A percentile compares a stretch with the other conserved stretches of the same genome.
Conservation (phyloP, 64 coral and sea anemone genomes). For the Montipora foliosa region DNA sequence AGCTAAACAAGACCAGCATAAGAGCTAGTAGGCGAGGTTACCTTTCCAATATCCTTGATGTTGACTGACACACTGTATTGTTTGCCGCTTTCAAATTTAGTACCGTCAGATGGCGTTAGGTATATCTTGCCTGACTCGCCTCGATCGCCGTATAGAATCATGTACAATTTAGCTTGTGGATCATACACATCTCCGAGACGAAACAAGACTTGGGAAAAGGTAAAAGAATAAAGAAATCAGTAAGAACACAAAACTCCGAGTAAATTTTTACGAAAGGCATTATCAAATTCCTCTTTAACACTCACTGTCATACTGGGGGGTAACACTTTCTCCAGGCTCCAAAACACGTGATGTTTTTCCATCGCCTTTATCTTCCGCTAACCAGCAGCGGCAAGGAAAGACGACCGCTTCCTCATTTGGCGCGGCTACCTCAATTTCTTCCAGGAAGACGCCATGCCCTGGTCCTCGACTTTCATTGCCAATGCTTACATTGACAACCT, state of each 20-base stretch:
- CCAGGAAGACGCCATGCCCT: slow-evolving; percentile 83
- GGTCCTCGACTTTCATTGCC: slow-evolving; percentile 94
- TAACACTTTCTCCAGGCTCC: slow-evolving; percentile 67
- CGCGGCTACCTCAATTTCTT: slow-evolving; percentile 82
- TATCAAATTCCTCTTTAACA: neutral
- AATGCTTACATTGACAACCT: slow-evolving; percentile 86
- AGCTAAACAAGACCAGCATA: too few relatives aligned
- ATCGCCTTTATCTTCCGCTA: slow-evolving; percentile 87
- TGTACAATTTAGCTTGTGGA: slow-evolving; percentile 78
- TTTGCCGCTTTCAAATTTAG: slow-evolving; percentile 68
- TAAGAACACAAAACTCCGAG: neutral
- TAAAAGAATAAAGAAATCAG: neutral
- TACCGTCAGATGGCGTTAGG: slow-evolving; percentile 71
- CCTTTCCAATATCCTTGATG: slow-evolving; percentile 91
- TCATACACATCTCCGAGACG: slow-evolving; percentile 81
- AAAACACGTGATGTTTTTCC: slow-evolving; percentile 77
- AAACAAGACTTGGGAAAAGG: slow-evolving; percentile 46
- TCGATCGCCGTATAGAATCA: slow-evolving; percentile 83
- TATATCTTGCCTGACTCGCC: slow-evolving; percentile 83
- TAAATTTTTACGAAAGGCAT: neutral
- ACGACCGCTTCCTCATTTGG: slow-evolving; percentile 71
- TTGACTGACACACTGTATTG: slow-evolving; percentile 80
- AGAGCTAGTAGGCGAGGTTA: neutral
- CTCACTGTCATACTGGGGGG: slow-evolving; percentile 90
- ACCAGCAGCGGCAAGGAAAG: slow-evolving; percentile 92